Evolutionary conservation across 1,140 invertebrate genomes (phyloP).

Genomic region (Oryzaephilus surinamensis): DNA sequence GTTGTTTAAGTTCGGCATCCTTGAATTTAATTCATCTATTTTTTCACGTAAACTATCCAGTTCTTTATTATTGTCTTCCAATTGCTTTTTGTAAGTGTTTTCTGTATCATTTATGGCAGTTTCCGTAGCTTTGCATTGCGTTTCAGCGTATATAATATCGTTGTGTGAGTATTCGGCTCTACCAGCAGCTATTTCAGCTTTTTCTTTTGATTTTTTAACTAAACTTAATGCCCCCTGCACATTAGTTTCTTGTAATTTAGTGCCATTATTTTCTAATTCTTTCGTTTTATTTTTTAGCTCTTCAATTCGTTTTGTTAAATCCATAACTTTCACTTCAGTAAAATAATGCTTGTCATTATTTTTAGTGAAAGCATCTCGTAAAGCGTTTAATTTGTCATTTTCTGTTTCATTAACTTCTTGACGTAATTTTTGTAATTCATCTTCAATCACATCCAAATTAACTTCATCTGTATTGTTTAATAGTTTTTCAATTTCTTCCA

Average conservation of each 20-base stretch:
- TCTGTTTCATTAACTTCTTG: conserved; percentile 40
- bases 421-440: conserved; percentile 38
- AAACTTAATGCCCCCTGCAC: conserved; percentile 89
- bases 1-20: conserved; percentile 77
- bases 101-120: conserved; percentile 60
- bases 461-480: conserved; percentile 57
- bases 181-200: conserved; percentile 57
- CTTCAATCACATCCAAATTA: conserved; percentile 34
- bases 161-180: conserved; percentile 46
- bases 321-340: conserved; percentile 64
- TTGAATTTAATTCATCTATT: conserved; percentile 52
- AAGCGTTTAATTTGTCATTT: conserved; percentile 45
- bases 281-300: conserved; percentile 61
- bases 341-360: conserved; percentile 68
- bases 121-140: conserved; percentile 74
- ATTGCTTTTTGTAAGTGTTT: conserved; percentile 56
- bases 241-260: conserved; percentile 85
- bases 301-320: conserved; percentile 60
- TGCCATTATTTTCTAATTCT: conserved; percentile 74
- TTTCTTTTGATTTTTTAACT: conserved; percentile 66
- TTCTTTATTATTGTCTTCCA: conserved; percentile 56
- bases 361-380: conserved; percentile 56
- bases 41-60: conserved; percentile 53
- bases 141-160: conserved; percentile 62
- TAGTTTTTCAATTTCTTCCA: conserved; percentile 65